These are phyloP conservation scores for Xiphydria camelus DNA, from an alignment of 2,888 invertebrate genomes.

Conservation along the genomic window DNA sequence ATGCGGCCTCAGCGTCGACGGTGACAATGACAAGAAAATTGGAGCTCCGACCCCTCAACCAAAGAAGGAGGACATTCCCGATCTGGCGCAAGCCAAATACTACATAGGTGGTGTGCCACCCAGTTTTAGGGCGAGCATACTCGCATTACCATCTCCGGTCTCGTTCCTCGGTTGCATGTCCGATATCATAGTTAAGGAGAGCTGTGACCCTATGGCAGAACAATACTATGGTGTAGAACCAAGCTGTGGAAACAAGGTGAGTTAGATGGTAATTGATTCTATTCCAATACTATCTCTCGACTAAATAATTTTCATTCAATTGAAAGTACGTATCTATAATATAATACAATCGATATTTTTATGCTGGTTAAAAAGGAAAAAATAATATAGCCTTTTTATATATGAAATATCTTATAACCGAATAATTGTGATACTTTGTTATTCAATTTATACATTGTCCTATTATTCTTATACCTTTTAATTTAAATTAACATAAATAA, in stretches of 20 bases:
- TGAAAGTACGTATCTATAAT: too few relatives aligned
- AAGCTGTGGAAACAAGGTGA: conserved; percentile 72
- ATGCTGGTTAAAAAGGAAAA: too few relatives aligned
- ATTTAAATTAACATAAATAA: too few relatives aligned
- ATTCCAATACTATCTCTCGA: not conserved
- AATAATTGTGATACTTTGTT: too few relatives aligned
- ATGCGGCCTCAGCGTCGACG: conserved; percentile 71
- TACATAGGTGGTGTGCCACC: conserved; percentile 88
- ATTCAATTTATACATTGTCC: too few relatives aligned
- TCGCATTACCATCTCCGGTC: conserved; percentile 46
- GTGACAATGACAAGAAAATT: conserved; percentile 63
- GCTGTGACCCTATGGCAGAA: conserved; percentile 74
- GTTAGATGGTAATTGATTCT: conserved; percentile 1
- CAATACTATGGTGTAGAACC: conserved; percentile 74
- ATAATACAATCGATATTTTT: too few relatives aligned
- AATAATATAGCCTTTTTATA: conserved; percentile 15
- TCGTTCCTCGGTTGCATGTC: conserved; percentile 84
- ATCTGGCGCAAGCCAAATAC: conserved; percentile 70
- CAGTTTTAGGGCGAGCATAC: conserved; percentile 59
- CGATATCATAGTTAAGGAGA: conserved; percentile 73
- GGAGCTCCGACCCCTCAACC: conserved; percentile 70
- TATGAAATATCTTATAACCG: conserved; percentile 5
- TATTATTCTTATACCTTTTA: too few relatives aligned
- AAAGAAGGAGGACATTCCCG: conserved; percentile 63
- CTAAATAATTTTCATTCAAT: too few relatives aligned